phyloP scores from a whole-genome alignment of 1,140 invertebrate species.

The Nymphalis io region DNA sequence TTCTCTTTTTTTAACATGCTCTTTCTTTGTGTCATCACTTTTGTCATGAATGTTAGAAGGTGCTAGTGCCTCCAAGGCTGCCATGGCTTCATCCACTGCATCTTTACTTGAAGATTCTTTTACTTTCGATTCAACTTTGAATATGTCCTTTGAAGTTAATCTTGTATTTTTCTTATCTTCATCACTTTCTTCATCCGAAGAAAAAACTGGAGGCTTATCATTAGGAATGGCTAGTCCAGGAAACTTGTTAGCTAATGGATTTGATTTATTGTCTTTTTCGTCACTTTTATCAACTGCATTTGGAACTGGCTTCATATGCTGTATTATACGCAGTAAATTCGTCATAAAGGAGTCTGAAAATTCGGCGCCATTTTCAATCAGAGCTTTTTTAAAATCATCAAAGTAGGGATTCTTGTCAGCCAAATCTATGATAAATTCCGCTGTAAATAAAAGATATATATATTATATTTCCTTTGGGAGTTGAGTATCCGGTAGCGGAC shows the following conservation, averaged over 20 bases:
- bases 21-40: slow-evolving; percentile 57
- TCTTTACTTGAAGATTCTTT: slow-evolving; percentile 66
- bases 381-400: slow-evolving; percentile 92
- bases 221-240: slow-evolving; percentile 96
- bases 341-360: slow-evolving; percentile 96
- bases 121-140: slow-evolving; percentile 64
- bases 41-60: slow-evolving; percentile 76
- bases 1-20: slow-evolving; percentile 53
- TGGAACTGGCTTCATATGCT: slow-evolving; percentile 92
- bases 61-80: slow-evolving; percentile 93
- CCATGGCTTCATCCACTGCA: slow-evolving; percentile 91
- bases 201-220: slow-evolving; percentile 82
- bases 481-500: no score
- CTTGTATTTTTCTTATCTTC: slow-evolving; percentile 66
- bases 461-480: neutral
- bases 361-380: slow-evolving; percentile 96
- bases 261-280: slow-evolving; percentile 68
- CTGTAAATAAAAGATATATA: slow-evolving; percentile 84
- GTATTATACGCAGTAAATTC: slow-evolving; percentile 95
- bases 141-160: slow-evolving; percentile 74
- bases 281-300: slow-evolving; percentile 40
- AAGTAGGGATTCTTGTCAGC: slow-evolving; percentile 93
- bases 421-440: slow-evolving; percentile 97
- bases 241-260: slow-evolving; percentile 88
- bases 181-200: slow-evolving; percentile 68